A percentile compares a stretch with the other conserved stretches of the same genome.
These are phyloP conservation scores for Melieria crassipennis DNA, from an alignment of 2,888 invertebrate species.

Conservation along the genomic window DNA sequence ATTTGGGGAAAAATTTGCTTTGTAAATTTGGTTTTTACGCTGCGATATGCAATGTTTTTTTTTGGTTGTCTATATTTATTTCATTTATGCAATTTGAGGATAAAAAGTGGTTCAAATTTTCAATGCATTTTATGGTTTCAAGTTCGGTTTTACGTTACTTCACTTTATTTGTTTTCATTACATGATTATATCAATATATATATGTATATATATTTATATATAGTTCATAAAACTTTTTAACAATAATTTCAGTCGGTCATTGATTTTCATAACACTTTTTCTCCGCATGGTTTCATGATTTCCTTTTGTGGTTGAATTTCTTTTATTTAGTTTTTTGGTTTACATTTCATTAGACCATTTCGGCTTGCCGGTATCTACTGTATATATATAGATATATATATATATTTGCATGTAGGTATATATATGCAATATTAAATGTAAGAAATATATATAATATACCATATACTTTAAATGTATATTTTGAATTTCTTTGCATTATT, in stretches of 20 bases:
- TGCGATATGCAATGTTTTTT: too few species aligned
- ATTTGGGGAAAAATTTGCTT: too few species aligned
- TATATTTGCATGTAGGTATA: constrained; percentile 39
- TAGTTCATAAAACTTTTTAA: constrained; percentile 59
- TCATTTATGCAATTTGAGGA: background rate
- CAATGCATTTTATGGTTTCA: background rate
- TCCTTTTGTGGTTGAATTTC: constrained; percentile 32
- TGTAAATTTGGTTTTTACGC: too few species aligned
- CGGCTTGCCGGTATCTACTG: constrained; percentile 20
- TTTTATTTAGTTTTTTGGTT: constrained; percentile 21
- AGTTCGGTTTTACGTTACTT: constrained; percentile 13
- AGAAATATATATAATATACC: too few species aligned
- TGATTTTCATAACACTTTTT: constrained; percentile 45
- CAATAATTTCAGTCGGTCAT: constrained; percentile 63
- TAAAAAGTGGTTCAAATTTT: background rate
- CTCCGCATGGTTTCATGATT: constrained; percentile 20
- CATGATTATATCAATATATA: constrained; percentile 55
- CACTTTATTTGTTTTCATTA: constrained; percentile 33
- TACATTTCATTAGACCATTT: constrained; percentile 31
- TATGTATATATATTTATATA: constrained; percentile 10
- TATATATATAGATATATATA: constrained; percentile 34
- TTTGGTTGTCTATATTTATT: background rate
- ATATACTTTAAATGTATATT: too few species aligned
- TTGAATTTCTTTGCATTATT: too few species aligned
- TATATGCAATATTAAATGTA: too few species aligned